Conservation (phyloP, 2,797 vertebrate genomes). For the Microcaecilia unicolor region DNA sequence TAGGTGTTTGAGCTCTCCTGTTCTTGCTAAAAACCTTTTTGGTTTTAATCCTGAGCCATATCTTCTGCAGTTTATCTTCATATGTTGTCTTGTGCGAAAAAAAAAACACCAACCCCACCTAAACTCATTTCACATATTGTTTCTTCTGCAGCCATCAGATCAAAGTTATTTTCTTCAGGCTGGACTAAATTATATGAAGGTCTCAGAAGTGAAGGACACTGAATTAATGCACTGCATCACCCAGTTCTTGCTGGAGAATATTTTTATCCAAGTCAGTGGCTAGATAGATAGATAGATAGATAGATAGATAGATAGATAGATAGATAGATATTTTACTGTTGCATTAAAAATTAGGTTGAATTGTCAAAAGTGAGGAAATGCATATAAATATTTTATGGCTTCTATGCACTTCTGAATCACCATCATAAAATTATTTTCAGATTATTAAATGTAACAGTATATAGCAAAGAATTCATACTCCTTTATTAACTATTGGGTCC, state of each 20-base stretch:
- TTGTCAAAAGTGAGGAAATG: constrained; percentile 44
- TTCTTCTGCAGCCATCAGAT: constrained; percentile 57
- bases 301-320: too few relatives aligned
- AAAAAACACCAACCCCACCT: constrained; percentile 51
- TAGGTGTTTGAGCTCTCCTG: constrained; percentile 8
- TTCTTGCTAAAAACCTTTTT: constrained; percentile 21
- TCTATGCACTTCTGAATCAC: constrained; percentile 19
- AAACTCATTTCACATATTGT: constrained; percentile 64
- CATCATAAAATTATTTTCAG: constrained; percentile 15
- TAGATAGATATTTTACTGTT: constrained; percentile 55
- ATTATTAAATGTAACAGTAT: too few relatives aligned
- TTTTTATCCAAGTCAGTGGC: constrained; percentile 51
- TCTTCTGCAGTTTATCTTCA: constrained; percentile 57
- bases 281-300: too few relatives aligned
- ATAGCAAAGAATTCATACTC: too few relatives aligned
- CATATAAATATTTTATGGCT: too few relatives aligned
- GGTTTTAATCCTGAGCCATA: constrained; percentile 34
- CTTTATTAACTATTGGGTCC: too few relatives aligned
- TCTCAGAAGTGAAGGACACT: constrained; percentile 67
- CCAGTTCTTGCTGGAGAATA: constrained; percentile 50
- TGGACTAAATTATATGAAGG: constrained; percentile 66
- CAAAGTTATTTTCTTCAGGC: constrained; percentile 66
- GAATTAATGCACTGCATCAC: constrained; percentile 68
- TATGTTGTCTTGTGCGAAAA: constrained; percentile 40
- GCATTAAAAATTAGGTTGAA: constrained; percentile 60